phyloP scores from a whole-genome alignment of 35 echinoderm and acorn worm genomes.

The Apostichopus californicus region DNA sequence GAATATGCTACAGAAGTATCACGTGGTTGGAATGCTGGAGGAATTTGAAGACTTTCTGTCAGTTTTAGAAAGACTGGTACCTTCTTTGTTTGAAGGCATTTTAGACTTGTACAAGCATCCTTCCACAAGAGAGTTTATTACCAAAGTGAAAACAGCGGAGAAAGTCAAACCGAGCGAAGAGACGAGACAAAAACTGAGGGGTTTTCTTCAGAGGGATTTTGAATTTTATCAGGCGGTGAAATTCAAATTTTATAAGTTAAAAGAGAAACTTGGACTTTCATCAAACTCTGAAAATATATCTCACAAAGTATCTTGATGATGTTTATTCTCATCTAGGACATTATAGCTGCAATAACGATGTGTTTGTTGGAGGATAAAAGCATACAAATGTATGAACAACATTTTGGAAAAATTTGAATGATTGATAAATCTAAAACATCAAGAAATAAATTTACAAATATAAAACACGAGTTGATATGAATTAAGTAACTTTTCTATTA shows the following conservation, averaged over 20 bases:
- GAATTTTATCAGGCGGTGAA: conserved; percentile 40
- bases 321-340: too few species aligned
- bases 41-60: conserved; percentile 50
- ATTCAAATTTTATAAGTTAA: conserved; percentile 48
- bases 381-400: too few species aligned
- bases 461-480: too few species aligned
- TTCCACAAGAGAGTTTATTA: conserved; percentile 34
- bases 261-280: conserved; percentile 6
- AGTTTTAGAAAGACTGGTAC: conserved; percentile 35
- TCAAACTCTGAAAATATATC: not conserved
- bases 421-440: too few species aligned
- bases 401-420: too few species aligned
- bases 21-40: conserved; percentile 50
- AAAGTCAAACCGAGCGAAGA: conserved; percentile 41
- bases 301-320: not conserved
- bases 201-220: conserved; percentile 12
- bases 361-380: too few species aligned
- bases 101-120: conserved; percentile 29
- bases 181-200: not conserved
- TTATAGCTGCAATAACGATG: too few species aligned
- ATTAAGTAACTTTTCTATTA: too few species aligned
- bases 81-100: conserved; percentile 40
- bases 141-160: conserved; percentile 10
- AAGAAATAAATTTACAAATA: too few species aligned
- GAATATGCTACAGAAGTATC: conserved; percentile 29